These are phyloP conservation scores for Campylomormyrus numenius DNA, from an alignment of 2,113 vertebrate species.

Conservation along the genomic window DNA sequence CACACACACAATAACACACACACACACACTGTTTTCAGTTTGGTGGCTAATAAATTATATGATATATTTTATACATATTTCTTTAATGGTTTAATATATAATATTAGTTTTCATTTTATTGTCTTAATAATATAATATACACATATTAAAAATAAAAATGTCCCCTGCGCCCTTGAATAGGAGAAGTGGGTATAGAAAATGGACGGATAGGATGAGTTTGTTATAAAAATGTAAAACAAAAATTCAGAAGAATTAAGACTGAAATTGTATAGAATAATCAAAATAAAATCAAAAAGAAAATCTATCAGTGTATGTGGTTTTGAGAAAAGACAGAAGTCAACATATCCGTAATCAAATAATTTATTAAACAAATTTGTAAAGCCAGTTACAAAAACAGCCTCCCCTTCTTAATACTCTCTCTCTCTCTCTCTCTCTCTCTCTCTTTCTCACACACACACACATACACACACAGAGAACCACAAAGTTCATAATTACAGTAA, in stretches of 20 bases:
- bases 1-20: no score
- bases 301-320: neutral
- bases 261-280: neutral
- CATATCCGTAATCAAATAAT: slow-evolving; percentile 61
- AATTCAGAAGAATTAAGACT: no score
- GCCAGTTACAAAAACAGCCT: slow-evolving; percentile 79
- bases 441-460: neutral
- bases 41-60: no score
- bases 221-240: neutral
- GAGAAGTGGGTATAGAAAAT: neutral
- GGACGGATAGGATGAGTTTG: neutral
- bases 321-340: neutral
- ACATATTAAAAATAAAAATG: neutral
- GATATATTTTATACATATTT: no score
- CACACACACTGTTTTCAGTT: no score
- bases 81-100: no score
- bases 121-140: neutral
- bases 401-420: slow-evolving; percentile 60
- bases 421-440: no score
- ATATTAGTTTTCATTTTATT: neutral
- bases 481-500: slow-evolving; percentile 40
- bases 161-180: neutral
- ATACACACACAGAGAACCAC: neutral
- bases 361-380: slow-evolving; percentile 86
- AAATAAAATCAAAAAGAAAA: neutral